Percentiles rank a stretch among this genome's conserved stretches.
phyloP scores from a whole-genome alignment of 1,140 invertebrate species.

The Phymastichus coffea region DNA sequence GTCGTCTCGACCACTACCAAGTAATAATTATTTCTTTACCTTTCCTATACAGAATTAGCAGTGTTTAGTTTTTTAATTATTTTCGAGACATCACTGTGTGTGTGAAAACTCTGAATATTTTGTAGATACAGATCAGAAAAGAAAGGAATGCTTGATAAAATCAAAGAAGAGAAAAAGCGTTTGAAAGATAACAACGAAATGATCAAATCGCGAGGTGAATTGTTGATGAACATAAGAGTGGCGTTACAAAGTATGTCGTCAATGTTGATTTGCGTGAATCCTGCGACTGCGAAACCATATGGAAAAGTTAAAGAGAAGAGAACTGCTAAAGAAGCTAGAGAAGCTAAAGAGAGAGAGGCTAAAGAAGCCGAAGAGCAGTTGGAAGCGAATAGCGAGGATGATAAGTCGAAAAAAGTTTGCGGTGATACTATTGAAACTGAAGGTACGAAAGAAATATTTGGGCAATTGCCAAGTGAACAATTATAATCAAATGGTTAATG shows the following conservation, averaged over 20 bases:
- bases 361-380: no score
- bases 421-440: conserved; percentile 10
- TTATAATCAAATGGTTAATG: conserved; percentile 1
- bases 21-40: no score
- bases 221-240: conserved; percentile 43
- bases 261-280: conserved; percentile 39
- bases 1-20: conserved; percentile 56
- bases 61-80: no score
- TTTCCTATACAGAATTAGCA: no score
- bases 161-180: conserved; percentile 52
- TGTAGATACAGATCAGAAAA: conserved; percentile 58
- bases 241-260: conserved; percentile 45
- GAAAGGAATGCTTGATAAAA: conserved; percentile 50
- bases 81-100: no score
- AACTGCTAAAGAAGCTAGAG: neutral
- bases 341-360: neutral
- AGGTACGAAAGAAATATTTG: neutral
- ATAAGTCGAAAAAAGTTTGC: neutral
- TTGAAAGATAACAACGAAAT: conserved; percentile 41
- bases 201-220: conserved; percentile 39
- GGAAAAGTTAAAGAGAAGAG: neutral
- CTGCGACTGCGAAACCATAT: neutral
- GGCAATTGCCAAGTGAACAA: neutral
- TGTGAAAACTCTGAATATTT: no score
- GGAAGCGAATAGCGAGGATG: no score